These are phyloP conservation scores for Adrianichthys oophorus DNA, from an alignment of 2,797 vertebrate genomes.

Conservation along the genomic window DNA sequence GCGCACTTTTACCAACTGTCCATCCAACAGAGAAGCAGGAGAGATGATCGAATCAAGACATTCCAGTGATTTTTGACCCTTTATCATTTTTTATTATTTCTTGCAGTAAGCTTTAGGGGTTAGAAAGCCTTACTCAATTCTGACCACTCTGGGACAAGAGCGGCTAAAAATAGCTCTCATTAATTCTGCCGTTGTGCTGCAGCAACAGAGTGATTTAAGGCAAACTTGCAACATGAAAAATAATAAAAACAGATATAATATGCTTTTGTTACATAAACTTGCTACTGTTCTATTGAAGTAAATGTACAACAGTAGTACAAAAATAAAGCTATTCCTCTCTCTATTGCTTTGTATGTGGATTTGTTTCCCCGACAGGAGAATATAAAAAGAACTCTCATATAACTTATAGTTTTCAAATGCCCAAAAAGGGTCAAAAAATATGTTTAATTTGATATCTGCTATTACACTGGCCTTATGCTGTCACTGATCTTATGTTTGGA, in stretches of 20 bases:
- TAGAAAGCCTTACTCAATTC: conserved; percentile 72
- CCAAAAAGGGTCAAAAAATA: conserved; percentile 2
- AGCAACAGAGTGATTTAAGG: conserved; percentile 69
- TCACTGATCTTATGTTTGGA: too few relatives aligned
- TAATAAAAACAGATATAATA: conserved; percentile 51
- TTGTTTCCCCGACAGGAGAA: conserved; percentile 7
- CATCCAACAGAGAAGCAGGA: conserved; percentile 46
- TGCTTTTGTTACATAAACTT: conserved; percentile 51
- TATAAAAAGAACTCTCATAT: background rate
- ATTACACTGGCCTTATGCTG: too few relatives aligned
- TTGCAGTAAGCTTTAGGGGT: conserved; percentile 56
- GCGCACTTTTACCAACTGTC: conserved; percentile 11
- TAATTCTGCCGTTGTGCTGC: conserved; percentile 76
- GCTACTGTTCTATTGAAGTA: conserved; percentile 11
- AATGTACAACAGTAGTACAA: conserved; percentile 32
- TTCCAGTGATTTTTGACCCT: too few relatives aligned
- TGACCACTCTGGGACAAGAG: conserved; percentile 63
- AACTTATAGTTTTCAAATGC: conserved; percentile 13
- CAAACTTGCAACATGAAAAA: conserved; percentile 59
- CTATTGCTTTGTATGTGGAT: conserved; percentile 19
- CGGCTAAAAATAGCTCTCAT: conserved; percentile 75
- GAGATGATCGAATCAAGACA: background rate
- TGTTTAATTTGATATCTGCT: background rate
- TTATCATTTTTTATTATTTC: conserved; percentile 39
- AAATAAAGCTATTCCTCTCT: conserved; percentile 4